Evolutionary conservation across 2,888 invertebrate genomes (phyloP).

Genomic region (Caradrina kadenii): DNA sequence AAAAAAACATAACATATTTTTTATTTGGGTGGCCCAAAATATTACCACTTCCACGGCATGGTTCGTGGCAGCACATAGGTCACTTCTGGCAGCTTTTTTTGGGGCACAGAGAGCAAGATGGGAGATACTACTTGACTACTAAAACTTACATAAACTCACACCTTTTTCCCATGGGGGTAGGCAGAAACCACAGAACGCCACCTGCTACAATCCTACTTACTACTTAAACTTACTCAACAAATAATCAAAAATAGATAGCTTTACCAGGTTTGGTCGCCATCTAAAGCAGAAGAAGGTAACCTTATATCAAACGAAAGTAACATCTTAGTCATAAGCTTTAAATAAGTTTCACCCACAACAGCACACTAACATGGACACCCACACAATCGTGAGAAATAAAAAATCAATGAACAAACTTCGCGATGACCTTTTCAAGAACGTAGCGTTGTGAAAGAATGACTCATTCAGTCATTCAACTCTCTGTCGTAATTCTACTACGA

Average conservation of each 20-base stretch:
- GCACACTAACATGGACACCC: slow-evolving; percentile 57
- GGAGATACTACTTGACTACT: too few species aligned
- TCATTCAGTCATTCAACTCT: slow-evolving; percentile 86
- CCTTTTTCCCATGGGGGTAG: too few species aligned
- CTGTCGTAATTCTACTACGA: slow-evolving; percentile 40
- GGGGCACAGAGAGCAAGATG: too few species aligned
- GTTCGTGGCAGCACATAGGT: too few species aligned
- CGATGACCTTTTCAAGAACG: slow-evolving; percentile 84
- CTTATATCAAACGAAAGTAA: slow-evolving; percentile 61
- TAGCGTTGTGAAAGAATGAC: slow-evolving; percentile 81
- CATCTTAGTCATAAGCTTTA: slow-evolving; percentile 63
- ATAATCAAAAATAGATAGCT: neutral
- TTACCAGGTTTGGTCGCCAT: neutral
- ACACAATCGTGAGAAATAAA: slow-evolving; percentile 64
- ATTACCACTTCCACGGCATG: too few species aligned
- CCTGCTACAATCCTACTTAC: neutral
- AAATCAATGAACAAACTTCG: slow-evolving; percentile 73
- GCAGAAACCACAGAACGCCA: too few species aligned
- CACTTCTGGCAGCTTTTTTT: too few species aligned
- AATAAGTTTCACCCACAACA: slow-evolving; percentile 67
- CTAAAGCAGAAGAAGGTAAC: slow-evolving; percentile 16
- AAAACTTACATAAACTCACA: too few species aligned
- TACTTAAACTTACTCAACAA: neutral
- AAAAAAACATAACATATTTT: too few species aligned
- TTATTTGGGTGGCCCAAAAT: too few species aligned